A percentile compares a stretch with the other conserved stretches of the same genome.
These are phyloP conservation scores for Tetragnatha versicolor DNA, from an alignment of 1,140 invertebrate species.

Conservation along the genomic window DNA sequence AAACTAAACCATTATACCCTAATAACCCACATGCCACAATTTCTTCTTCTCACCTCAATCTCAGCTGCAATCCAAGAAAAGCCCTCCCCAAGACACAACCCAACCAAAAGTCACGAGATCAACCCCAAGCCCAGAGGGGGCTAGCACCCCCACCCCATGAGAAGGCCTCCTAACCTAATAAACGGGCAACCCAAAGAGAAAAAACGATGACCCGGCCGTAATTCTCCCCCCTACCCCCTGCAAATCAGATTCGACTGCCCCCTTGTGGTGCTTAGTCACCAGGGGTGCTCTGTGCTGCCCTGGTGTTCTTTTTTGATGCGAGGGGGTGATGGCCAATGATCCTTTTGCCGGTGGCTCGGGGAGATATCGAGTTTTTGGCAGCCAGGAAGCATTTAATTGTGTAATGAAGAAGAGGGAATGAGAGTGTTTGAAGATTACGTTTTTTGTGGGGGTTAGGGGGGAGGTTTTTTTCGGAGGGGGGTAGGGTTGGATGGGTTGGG, in stretches of 20 bases:
- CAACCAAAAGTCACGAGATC: neutral
- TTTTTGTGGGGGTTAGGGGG: too few relatives aligned
- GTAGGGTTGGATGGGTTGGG: too few relatives aligned
- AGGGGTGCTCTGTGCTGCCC: constrained; percentile 1
- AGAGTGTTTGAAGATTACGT: too few relatives aligned
- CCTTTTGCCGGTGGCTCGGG: neutral
- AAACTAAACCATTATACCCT: too few relatives aligned
- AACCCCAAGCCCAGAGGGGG: neutral
- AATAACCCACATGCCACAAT: too few relatives aligned
- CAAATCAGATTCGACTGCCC: constrained; percentile 13
- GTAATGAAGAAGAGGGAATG: neutral
- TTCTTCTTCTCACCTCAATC: too few relatives aligned
- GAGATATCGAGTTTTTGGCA: too few relatives aligned
- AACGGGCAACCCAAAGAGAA: neutral
- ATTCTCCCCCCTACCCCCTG: neutral
- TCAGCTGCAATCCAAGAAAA: too few relatives aligned
- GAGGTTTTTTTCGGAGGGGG: too few relatives aligned
- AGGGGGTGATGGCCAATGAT: neutral
- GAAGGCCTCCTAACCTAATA: constrained; percentile 20
- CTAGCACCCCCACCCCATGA: neutral
- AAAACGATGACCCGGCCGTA: neutral
- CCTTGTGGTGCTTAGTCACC: constrained; percentile 14
- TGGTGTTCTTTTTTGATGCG: neutral
- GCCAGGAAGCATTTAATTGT: constrained; percentile 1
- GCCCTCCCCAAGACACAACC: neutral